These are phyloP conservation scores for Nycteola revayana DNA, from an alignment of 2,888 invertebrate genomes.

Conservation along the genomic window DNA sequence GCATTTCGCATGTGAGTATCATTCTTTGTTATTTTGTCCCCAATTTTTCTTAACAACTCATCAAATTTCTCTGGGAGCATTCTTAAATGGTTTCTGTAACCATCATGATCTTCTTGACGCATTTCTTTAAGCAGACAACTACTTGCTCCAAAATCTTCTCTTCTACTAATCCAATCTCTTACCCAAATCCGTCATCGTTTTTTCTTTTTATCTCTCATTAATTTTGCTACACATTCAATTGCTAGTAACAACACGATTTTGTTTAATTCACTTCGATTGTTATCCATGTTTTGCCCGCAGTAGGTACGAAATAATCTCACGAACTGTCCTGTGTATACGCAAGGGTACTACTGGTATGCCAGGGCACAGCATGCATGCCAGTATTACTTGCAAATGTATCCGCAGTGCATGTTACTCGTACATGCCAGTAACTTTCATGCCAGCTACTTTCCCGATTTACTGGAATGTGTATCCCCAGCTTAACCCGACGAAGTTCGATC, in stretches of 20 bases:
- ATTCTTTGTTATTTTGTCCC: too few species aligned
- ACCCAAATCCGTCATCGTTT: conserved; percentile 12
- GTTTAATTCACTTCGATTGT: conserved; percentile 9
- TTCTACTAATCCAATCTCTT: conserved; percentile 17
- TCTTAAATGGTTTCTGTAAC: too few species aligned
- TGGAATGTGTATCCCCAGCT: neutral
- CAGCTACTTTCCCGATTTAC: neutral
- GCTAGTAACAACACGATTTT: conserved; percentile 9
- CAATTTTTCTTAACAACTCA: too few species aligned
- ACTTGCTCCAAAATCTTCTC: too few species aligned
- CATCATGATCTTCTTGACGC: too few species aligned
- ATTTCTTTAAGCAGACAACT: too few species aligned
- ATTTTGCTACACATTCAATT: conserved; percentile 13
- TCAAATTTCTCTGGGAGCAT: too few species aligned
- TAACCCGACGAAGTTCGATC: too few species aligned
- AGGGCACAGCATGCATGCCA: neutral
- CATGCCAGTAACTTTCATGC: neutral
- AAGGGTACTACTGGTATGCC: neutral
- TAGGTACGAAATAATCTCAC: neutral
- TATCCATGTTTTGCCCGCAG: neutral
- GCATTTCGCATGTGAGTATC: too few species aligned
- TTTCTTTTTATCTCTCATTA: conserved; percentile 15
- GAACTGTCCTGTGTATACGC: neutral
- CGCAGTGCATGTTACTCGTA: neutral
- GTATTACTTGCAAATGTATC: neutral